Evolutionary conservation across 2,113 vertebrate species (phyloP), one percentile per base, ranked within the genome.

Genomic region (Isurus oxyrinchus): DNA sequence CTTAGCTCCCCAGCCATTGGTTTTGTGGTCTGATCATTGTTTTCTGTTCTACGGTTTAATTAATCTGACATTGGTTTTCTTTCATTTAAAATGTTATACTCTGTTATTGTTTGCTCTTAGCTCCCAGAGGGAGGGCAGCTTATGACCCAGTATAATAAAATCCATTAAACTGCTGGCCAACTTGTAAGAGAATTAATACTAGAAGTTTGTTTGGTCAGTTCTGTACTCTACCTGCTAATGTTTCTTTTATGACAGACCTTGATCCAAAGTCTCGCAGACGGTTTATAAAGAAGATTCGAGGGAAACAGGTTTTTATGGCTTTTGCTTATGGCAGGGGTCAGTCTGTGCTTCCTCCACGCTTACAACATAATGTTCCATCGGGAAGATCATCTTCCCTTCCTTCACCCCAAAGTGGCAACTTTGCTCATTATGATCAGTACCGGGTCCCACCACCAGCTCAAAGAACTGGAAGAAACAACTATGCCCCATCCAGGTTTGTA

Each of bases 241-340:
- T 63, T 19, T 63, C 31, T 96, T 66, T 63, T 96, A 6, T 97
- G 96, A 69, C 97, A 98, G 99, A 99, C 53, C 97, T 98, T 96
- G 98, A 98, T 57, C 57, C 97, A 95, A 96, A 99, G 96, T 97
- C 98, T 44, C 97, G 98, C 97, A 97, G 98, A 97, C 98, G 98
- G 8, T 98, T 99, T 97, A 98, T 98, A 49, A 99, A 98, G 97
- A 99, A 99, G 96, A 97, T 98, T 76, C 98, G 98, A 96, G 99
- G 98, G 35, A 98, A 98, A 91, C 99, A 99, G 72, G 97, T 98
- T 59, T 97, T 98, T 93, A 95, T 99, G 97, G 97, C 98, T 0
- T 96, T 98, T 94, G 97, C 98, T 0, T 99, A 98, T 4, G 98
- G 97, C 13, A 97, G 98, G 76, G 97, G 98, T 1, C 98, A 98